Conservation (phyloP, 2,113 vertebrate species). For the Tetraodon nigroviridis region DNA sequence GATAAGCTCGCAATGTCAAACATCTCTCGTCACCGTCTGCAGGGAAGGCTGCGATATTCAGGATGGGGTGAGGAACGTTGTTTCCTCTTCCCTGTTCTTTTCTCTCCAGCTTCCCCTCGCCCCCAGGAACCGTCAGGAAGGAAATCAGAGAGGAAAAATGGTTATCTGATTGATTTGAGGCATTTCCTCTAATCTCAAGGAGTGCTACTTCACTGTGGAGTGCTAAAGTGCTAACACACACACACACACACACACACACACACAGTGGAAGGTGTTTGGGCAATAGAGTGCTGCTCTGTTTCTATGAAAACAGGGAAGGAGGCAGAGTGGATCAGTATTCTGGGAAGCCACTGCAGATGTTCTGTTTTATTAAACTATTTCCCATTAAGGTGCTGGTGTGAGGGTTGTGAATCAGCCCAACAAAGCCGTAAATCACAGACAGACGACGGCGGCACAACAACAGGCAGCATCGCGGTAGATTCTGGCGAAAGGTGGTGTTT, state of each 20-base stretch:
- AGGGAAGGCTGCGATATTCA: slow-evolving; percentile 33
- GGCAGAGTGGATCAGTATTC: slow-evolving; percentile 66
- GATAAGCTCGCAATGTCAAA: slow-evolving; percentile 54
- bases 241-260: slow-evolving; percentile 4
- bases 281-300: slow-evolving; percentile 33
- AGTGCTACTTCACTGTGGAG: slow-evolving; percentile 63
- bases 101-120: slow-evolving; percentile 29
- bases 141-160: slow-evolving; percentile 12
- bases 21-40: slow-evolving; percentile 49
- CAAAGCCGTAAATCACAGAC: slow-evolving; percentile 67
- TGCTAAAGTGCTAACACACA: slow-evolving; percentile 52
- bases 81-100: slow-evolving; percentile 8
- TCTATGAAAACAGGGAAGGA: slow-evolving; percentile 53
- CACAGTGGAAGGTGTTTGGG: slow-evolving; percentile 51
- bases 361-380: slow-evolving; percentile 74
- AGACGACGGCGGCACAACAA: slow-evolving; percentile 51
- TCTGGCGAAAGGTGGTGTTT: slow-evolving; percentile 40
- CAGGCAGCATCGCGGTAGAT: slow-evolving; percentile 52
- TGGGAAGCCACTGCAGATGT: slow-evolving; percentile 63
- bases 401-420: slow-evolving; percentile 64
- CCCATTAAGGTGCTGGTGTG: slow-evolving; percentile 58
- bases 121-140: not conserved
- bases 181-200: slow-evolving; percentile 63
- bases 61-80: slow-evolving; percentile 25
- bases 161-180: slow-evolving; percentile 66